Percentiles rank a stretch among this genome's conserved stretches.
phyloP scores from a whole-genome alignment of 2,797 vertebrate genomes.

The Microchirus variegatus region DNA sequence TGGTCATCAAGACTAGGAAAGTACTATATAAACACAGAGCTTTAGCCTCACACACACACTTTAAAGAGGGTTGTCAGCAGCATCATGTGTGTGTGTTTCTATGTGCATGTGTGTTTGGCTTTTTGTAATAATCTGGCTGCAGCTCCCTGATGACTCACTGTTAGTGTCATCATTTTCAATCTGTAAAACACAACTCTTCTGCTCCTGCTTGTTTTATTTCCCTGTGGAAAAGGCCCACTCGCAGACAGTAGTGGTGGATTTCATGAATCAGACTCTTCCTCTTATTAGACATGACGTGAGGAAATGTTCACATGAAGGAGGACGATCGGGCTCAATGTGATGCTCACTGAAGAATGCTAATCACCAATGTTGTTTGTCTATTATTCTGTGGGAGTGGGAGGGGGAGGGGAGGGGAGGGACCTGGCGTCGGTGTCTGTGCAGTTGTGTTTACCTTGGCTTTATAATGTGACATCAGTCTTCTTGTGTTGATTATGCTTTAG shows the following conservation, averaged over 20 bases:
- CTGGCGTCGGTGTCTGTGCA: conserved; percentile 22
- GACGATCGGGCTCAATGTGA: conserved; percentile 20
- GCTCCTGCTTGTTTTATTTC: conserved; percentile 20
- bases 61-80: conserved; percentile 13
- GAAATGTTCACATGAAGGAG: conserved; percentile 29
- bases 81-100: background rate
- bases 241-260: conserved; percentile 19
- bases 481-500: conserved; percentile 2
- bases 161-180: conserved; percentile 21
- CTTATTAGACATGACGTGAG: conserved; percentile 26
- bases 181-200: background rate
- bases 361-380: conserved; percentile 28
- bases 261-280: conserved; percentile 38
- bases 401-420: conserved; percentile 29
- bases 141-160: conserved; percentile 21
- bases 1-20: too few relatives aligned
- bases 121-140: conserved; percentile 11
- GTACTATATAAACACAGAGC: background rate
- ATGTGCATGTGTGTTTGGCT: background rate
- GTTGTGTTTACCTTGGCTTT: conserved; percentile 26
- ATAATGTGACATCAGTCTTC: conserved; percentile 15
- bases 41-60: conserved; percentile 4
- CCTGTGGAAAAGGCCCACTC: conserved; percentile 6
- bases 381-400: conserved; percentile 29
- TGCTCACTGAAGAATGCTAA: conserved; percentile 34